phyloP scores from a whole-genome alignment of 2,113 vertebrate genomes.

The Mixornis gularis region DNA sequence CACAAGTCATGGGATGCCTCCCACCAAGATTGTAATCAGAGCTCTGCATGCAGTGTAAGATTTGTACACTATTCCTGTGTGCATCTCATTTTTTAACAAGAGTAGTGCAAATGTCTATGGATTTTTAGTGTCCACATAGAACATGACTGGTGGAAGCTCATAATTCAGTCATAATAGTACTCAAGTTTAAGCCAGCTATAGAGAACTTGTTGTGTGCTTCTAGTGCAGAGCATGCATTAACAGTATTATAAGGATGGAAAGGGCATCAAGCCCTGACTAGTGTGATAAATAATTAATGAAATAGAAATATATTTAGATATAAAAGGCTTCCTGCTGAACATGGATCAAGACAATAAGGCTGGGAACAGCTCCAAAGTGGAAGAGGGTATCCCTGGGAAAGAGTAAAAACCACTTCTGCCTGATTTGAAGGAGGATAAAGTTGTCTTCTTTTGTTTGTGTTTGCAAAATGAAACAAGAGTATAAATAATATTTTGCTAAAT shows the following conservation, averaged over 20 bases:
- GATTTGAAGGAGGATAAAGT: background rate
- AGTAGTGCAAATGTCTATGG: background rate
- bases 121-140: background rate
- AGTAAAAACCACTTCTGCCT: background rate
- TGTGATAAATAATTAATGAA: background rate
- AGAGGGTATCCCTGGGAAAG: background rate
- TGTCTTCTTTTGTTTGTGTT: background rate
- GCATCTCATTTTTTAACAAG: background rate
- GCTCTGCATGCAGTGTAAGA: background rate
- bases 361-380: background rate
- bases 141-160: background rate
- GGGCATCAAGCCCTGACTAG: background rate
- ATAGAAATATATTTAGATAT: background rate
- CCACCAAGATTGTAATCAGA: background rate
- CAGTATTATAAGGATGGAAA: background rate
- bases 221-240: background rate
- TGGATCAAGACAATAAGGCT: background rate
- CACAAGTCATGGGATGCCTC: accelerated
- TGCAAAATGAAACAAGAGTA: background rate
- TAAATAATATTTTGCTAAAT: background rate
- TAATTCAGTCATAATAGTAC: background rate
- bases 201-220: background rate
- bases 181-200: background rate
- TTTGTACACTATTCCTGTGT: background rate
- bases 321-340: background rate